A percentile compares a stretch with the other conserved stretches of the same genome.
Conservation (phyloP, 2,888 invertebrate species). For the Chrysotoxum bicinctum region DNA sequence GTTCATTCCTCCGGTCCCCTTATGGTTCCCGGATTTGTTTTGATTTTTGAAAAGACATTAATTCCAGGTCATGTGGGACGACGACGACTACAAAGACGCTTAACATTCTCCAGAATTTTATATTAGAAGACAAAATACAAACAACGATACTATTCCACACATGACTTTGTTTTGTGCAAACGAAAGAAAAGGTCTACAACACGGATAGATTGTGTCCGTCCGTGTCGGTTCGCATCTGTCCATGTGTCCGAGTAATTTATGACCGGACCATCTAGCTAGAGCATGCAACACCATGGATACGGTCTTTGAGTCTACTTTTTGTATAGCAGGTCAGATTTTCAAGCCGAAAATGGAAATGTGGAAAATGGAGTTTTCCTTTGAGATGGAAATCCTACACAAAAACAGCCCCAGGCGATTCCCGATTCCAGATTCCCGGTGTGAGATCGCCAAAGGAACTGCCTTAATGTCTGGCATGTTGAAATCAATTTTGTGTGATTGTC, state of each 20-base stretch:
- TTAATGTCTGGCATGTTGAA: constrained; percentile 64
- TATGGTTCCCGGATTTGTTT: constrained; percentile 37
- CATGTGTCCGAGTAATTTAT: constrained; percentile 67
- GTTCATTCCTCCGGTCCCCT: constrained; percentile 5
- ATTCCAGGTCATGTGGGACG: constrained; percentile 60
- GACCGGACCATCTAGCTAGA: constrained; percentile 26
- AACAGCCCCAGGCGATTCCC: background rate
- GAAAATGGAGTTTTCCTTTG: constrained; percentile 46
- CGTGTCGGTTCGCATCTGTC: constrained; percentile 60
- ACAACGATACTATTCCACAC: constrained; percentile 20
- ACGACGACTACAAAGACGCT: background rate
- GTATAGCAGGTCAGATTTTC: constrained; percentile 44
- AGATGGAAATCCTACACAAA: constrained; percentile 22
- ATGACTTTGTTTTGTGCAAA: constrained; percentile 17
- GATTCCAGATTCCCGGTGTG: background rate
- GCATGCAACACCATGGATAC: background rate
- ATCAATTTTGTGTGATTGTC: constrained; percentile 24
- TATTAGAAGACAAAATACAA: constrained; percentile 18
- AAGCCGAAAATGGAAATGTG: constrained; percentile 14
- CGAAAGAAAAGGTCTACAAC: background rate
- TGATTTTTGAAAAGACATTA: constrained; percentile 50
- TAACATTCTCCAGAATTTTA: constrained; percentile 44
- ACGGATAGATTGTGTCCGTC: constrained; percentile 9
- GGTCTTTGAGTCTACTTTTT: background rate
- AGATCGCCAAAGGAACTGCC: constrained; percentile 49